Base-by-base conservation (phyloP, 1,140 invertebrate genomes). In the Epicauta chinensis region DNA sequence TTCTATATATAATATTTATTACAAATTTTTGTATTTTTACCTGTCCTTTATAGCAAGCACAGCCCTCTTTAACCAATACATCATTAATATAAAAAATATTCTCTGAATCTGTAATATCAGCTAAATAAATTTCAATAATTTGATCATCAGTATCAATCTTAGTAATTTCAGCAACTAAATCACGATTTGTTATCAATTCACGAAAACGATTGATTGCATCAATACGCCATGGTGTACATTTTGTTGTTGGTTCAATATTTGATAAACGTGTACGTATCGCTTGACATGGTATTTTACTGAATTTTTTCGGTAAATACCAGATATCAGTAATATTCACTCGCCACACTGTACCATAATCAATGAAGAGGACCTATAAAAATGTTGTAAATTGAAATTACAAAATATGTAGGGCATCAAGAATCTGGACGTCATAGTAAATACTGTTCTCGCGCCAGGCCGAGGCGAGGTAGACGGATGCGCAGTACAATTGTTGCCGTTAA, bases 341-440 rank as follows among this genome's bases (percentile, higher is more conserved):
- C 6, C 37, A n/a, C 7, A 66, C 49, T 10, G 62, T 66, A 2
- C 64, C 64, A 46, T 63, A 66, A 50, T 66, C 64, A 12, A 64
- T 50, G 38, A 51, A 66, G 35, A 61, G 53, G 10, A 64, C 49
- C 64, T 66, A 35, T 30, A 5, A 30, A 30, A 5, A 30, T n/a
- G 29, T 30, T 30, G 29, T 30, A n/a, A n/a, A n/a, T n/a, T n/a
- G n/a, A n/a, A n/a, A n/a, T n/a, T n/a, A n/a, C n/a, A n/a, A n/a
- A n/a, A n/a, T n/a, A n/a, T n/a, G n/a, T n/a, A n/a, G n/a, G n/a
- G n/a, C n/a, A n/a, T n/a, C n/a, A n/a, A n/a, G n/a, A n/a, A n/a
- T n/a, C n/a, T n/a, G n/a, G n/a, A n/a, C n/a, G n/a, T n/a, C n/a
- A n/a, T n/a, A n/a, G n/a, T n/a, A n/a, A n/a, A n/a, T n/a, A n/a